These are phyloP conservation scores for Aricia agestis DNA, from an alignment of 1,140 invertebrate species.

Conservation along the genomic window DNA sequence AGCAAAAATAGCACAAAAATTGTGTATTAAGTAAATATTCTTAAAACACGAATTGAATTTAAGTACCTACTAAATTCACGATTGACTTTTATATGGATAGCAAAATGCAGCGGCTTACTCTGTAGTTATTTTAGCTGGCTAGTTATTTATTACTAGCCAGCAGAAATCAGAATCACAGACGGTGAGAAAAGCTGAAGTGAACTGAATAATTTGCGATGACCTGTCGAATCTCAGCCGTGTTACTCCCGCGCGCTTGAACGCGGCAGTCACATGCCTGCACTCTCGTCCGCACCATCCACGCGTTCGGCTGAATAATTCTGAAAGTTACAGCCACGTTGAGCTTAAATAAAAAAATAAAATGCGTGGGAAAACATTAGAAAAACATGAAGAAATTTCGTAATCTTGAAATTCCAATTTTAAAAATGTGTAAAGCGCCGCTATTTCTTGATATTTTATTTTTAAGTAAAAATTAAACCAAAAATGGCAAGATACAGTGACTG, in stretches of 20 bases:
- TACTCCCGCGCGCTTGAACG: constrained; percentile 40
- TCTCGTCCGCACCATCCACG: constrained; percentile 26
- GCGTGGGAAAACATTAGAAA: constrained; percentile 35
- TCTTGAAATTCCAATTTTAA: not conserved
- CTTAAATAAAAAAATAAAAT: constrained; percentile 33
- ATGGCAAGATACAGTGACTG: constrained; percentile 40
- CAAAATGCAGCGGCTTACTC: too few relatives aligned
- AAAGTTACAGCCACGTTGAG: constrained; percentile 6
- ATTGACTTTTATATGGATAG: too few relatives aligned
- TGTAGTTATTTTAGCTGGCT: too few relatives aligned
- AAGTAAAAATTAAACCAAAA: not conserved
- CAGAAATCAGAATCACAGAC: not conserved
- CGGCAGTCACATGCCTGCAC: constrained; percentile 38
- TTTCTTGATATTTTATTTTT: not conserved
- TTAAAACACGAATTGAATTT: too few relatives aligned
- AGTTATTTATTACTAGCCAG: not conserved
- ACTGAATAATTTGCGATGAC: constrained; percentile 43
- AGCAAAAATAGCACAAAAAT: too few relatives aligned
- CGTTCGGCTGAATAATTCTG: constrained; percentile 19
- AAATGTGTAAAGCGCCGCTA: not conserved
- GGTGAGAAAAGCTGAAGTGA: constrained; percentile 29
- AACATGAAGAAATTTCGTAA: constrained; percentile 19
- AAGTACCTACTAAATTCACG: too few relatives aligned
- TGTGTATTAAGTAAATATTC: too few relatives aligned
- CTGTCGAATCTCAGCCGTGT: constrained; percentile 46